phyloP scores from a whole-genome alignment of 1,140 invertebrate species.

The Eriocheir sinensis region DNA sequence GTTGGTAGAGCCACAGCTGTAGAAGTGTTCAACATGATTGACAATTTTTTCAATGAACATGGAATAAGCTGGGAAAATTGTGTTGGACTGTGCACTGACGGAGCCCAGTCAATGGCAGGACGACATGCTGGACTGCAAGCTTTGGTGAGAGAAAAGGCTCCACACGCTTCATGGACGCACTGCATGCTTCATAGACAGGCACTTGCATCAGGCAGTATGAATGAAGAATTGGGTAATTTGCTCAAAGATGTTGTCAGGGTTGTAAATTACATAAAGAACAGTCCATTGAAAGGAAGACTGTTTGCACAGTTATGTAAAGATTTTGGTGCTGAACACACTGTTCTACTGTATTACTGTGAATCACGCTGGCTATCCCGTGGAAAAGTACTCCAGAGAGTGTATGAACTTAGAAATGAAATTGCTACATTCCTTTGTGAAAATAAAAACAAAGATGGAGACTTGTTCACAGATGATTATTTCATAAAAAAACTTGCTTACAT shows the following conservation, averaged over 20 bases:
- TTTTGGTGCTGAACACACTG: conserved; percentile 49
- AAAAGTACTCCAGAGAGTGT: conserved; percentile 51
- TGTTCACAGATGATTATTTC: conserved; percentile 52
- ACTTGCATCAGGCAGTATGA: conserved; percentile 44
- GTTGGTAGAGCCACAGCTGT: conserved; percentile 48
- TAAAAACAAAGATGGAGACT: conserved; percentile 52
- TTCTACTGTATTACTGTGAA: conserved; percentile 46
- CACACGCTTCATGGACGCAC: not conserved
- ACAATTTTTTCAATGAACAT: conserved; percentile 57
- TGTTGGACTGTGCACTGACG: conserved; percentile 39
- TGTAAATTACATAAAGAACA: conserved; percentile 42
- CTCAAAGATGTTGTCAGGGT: too few relatives aligned
- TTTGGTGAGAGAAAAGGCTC: conserved; percentile 50
- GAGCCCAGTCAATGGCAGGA: conserved; percentile 46
- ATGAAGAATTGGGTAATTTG: too few relatives aligned
- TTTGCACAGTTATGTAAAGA: conserved; percentile 58
- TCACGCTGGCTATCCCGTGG: conserved; percentile 45
- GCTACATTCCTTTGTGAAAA: conserved; percentile 39
- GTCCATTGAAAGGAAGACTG: conserved; percentile 42
- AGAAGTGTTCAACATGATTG: conserved; percentile 54
- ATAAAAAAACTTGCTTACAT: too few relatives aligned
- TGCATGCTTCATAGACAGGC: conserved; percentile 48
- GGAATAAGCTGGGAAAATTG: conserved; percentile 58
- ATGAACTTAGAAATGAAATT: conserved; percentile 46
- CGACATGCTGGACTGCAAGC: conserved; percentile 16